Evolutionary conservation across 2,888 invertebrate species (phyloP), one percentile per base, ranked within the genome.

Genomic region (Lobophora halterata): DNA sequence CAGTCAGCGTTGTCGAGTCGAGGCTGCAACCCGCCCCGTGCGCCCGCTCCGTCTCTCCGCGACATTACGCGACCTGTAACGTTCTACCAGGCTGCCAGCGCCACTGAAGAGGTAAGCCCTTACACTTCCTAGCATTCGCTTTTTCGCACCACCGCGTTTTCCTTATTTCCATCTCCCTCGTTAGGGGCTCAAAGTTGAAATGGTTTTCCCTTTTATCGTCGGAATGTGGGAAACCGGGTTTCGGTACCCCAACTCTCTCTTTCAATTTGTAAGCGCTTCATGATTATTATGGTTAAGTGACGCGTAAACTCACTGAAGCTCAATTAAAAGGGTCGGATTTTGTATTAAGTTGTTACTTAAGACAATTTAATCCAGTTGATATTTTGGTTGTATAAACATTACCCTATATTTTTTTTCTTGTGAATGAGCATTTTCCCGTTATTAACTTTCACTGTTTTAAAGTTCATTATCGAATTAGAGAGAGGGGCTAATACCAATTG

Each of bases 201-300:
- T 66, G 65, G 77, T 67, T 87, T 87, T 87, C 87, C 81, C 87
- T 87, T 86, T 87, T 86, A 85, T 75, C 70, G 53, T 46, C 49
- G 87, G 87, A 85, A 86, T 86, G 86, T 81, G 71, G 81, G 77
- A 81, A 83, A 86, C 71, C 78, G 72, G 79, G 81, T 79, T 79
- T 86, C 65, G 64, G 79, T 78, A 79, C 70, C 70, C 71, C 65
- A 67, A 85, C 86, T 87, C 85, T 87, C 86, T 79, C 85, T 85
- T 86, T 87, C 87, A 71, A 71, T 72, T 63, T 79, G 79, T 83
- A 81, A 82, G 66, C 58, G 68, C 58, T 66, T 63, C 54, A 52
- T 67, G 58, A 70, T 77, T 70, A 67, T 63, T 65, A 62, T 61
- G 50, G 42, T 51, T 65, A 61, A 51, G 45, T 49, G 58, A 55